Conservation (phyloP, 2,797 vertebrate genomes). For the Potorous gilbertii region DNA sequence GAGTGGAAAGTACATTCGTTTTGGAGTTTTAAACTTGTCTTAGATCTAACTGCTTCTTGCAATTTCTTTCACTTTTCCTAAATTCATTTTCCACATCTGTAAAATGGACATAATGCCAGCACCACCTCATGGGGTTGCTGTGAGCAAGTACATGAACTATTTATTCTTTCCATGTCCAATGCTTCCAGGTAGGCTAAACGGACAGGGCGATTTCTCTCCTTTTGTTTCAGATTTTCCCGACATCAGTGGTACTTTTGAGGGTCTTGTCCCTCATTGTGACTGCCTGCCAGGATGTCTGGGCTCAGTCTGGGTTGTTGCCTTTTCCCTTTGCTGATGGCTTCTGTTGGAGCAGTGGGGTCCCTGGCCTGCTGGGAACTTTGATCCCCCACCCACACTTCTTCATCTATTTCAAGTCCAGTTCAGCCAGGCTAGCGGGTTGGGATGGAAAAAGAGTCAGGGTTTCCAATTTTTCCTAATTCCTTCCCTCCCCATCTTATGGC, state of each 20-base stretch:
- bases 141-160: neutral
- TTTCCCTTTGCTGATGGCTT: neutral
- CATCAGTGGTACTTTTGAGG: neutral
- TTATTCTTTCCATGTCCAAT: neutral
- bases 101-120: neutral
- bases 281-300: neutral
- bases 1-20: neutral
- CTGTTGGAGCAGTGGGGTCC: neutral
- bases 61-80: neutral
- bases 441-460: neutral
- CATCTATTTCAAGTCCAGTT: neutral
- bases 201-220: neutral
- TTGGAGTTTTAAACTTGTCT: neutral
- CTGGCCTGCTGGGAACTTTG: conserved; percentile 25
- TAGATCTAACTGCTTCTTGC: neutral
- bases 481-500: conserved; percentile 38
- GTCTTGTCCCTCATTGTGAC: neutral
- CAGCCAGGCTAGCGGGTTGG: neutral
- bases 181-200: neutral
- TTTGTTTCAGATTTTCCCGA: neutral
- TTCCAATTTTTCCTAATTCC: conserved; percentile 47
- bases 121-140: neutral
- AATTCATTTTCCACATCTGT: neutral
- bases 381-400: neutral
- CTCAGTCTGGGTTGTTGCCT: neutral